Evolutionary conservation across 2,113 vertebrate genomes (phyloP).

Genomic region (Callorhinus ursinus): DNA sequence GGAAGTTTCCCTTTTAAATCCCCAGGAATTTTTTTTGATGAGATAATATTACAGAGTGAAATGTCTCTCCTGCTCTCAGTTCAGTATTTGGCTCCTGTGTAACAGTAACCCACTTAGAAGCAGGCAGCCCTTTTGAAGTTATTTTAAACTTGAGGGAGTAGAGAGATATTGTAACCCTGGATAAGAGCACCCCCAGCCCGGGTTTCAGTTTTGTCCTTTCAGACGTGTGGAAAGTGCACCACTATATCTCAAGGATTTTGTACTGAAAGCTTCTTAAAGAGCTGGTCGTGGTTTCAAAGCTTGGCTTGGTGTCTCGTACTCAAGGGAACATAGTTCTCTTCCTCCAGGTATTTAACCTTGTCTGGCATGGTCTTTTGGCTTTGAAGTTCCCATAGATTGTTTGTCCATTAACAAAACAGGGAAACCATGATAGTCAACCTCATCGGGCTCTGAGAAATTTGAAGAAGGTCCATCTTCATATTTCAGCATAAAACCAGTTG

Average conservation of each 20-base stretch:
- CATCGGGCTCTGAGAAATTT: not conserved
- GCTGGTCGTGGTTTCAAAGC: slow-evolving; percentile 81
- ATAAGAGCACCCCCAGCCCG: slow-evolving; percentile 70
- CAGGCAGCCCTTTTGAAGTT: slow-evolving; percentile 81
- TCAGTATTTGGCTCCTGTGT: slow-evolving; percentile 77
- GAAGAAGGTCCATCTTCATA: slow-evolving; percentile 37
- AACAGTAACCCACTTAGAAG: slow-evolving; percentile 84
- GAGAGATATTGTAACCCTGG: slow-evolving; percentile 82
- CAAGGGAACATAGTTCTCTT: slow-evolving; percentile 68
- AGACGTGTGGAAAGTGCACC: slow-evolving; percentile 66
- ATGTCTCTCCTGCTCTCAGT: slow-evolving; percentile 69
- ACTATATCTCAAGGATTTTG: slow-evolving; percentile 78
- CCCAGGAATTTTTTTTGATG: slow-evolving; percentile 77
- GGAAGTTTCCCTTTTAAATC: slow-evolving; percentile 81
- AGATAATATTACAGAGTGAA: slow-evolving; percentile 82
- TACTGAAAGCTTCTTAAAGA: slow-evolving; percentile 77
- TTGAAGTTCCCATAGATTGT: slow-evolving; percentile 48
- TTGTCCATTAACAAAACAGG: slow-evolving; percentile 44
- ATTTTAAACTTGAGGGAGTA: slow-evolving; percentile 78
- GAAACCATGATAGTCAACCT: slow-evolving; percentile 12
- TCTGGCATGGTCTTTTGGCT: slow-evolving; percentile 65
- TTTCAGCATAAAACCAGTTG: slow-evolving; percentile 16
- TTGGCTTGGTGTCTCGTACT: slow-evolving; percentile 40
- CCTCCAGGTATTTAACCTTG: slow-evolving; percentile 69
- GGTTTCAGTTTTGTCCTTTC: slow-evolving; percentile 82